Conservation (phyloP, 2,888 invertebrate genomes). For the Eupithecia inturbata region DNA sequence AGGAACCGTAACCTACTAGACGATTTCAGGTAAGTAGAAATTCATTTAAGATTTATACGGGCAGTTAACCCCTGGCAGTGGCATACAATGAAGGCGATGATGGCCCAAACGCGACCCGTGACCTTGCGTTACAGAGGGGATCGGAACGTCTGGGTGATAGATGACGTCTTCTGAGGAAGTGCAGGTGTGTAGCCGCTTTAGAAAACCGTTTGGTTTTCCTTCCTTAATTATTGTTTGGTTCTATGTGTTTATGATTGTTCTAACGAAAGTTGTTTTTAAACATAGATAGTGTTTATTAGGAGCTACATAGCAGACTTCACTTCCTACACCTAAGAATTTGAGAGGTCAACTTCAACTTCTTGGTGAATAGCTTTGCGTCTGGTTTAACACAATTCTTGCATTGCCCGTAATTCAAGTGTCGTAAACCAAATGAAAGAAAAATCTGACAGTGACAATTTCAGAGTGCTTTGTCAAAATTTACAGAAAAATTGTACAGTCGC, state of each 20-base stretch:
- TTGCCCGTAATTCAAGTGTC: too few species aligned
- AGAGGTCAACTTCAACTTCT: too few species aligned
- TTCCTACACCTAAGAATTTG: too few species aligned
- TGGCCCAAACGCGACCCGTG: slow-evolving; percentile 56
- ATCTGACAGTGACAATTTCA: background rate
- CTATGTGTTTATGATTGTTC: too few species aligned
- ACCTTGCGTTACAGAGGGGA: background rate
- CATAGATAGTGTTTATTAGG: too few species aligned
- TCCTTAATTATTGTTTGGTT: background rate
- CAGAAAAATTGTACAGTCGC: background rate
- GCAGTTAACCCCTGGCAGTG: slow-evolving; percentile 58
- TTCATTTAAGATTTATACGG: slow-evolving; percentile 35
- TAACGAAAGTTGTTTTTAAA: too few species aligned
- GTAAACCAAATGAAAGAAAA: too few species aligned
- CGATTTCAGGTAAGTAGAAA: background rate
- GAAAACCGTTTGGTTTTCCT: background rate
- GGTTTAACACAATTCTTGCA: too few species aligned
- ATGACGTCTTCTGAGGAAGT: background rate
- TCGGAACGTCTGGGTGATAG: background rate
- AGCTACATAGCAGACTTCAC: too few species aligned
- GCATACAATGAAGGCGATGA: slow-evolving; percentile 60
- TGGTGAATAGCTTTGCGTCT: too few species aligned
- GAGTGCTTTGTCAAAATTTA: background rate
- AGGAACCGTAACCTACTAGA: background rate
- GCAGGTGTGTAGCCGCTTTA: background rate